phyloP scores from a whole-genome alignment of 2,888 invertebrate genomes.

The Perizoma flavofasciatum region DNA sequence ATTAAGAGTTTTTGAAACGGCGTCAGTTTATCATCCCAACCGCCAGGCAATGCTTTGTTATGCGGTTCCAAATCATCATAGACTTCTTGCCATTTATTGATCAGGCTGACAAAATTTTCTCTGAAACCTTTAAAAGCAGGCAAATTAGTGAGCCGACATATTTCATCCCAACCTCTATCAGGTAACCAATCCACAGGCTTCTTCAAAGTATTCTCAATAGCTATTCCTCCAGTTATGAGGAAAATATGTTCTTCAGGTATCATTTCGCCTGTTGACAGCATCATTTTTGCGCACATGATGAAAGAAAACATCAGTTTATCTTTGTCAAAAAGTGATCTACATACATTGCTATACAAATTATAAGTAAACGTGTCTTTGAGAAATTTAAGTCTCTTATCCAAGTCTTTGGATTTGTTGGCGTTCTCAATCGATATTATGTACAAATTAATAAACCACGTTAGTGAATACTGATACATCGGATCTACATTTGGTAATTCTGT shows the following conservation, averaged over 20 bases:
- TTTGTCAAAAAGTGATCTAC: slow-evolving; percentile 93
- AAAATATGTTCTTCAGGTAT: slow-evolving; percentile 86
- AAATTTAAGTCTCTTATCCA: slow-evolving; percentile 87
- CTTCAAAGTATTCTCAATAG: slow-evolving; percentile 84
- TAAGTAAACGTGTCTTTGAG: slow-evolving; percentile 90
- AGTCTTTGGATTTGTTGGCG: slow-evolving; percentile 87
- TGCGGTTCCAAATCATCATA: slow-evolving; percentile 89
- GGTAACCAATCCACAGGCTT: slow-evolving; percentile 90
- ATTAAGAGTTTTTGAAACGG: slow-evolving; percentile 89
- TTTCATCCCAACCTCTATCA: slow-evolving; percentile 91
- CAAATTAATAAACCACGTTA: slow-evolving; percentile 93
- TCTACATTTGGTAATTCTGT: slow-evolving; percentile 93
- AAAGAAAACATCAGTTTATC: slow-evolving; percentile 93
- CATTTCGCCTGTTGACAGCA: slow-evolving; percentile 84
- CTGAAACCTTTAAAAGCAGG: slow-evolving; percentile 80
- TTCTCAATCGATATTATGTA: slow-evolving; percentile 91
- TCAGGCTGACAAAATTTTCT: slow-evolving; percentile 78
- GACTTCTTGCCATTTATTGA: slow-evolving; percentile 85
- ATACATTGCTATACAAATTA: slow-evolving; percentile 91
- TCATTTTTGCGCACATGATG: slow-evolving; percentile 89
- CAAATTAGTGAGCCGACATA: slow-evolving; percentile 86
- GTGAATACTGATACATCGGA: slow-evolving; percentile 95
- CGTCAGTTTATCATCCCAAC: slow-evolving; percentile 85
- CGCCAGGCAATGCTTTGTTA: slow-evolving; percentile 83
- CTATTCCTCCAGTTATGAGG: slow-evolving; percentile 90